These are phyloP conservation scores for Brachypalpus laphriformis DNA, from an alignment of 2,888 invertebrate species.

Conservation along the genomic window DNA sequence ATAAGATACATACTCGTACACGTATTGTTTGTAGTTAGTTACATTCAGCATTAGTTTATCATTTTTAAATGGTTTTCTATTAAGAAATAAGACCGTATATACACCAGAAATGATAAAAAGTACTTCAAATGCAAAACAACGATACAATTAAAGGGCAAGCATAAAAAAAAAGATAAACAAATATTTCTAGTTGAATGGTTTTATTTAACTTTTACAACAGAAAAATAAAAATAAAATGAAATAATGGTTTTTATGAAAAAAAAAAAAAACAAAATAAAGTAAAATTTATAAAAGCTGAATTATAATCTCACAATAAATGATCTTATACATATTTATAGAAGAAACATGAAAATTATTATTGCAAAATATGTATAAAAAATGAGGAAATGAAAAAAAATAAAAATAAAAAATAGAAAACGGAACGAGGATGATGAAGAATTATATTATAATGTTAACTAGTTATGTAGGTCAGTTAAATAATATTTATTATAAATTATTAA, in stretches of 20 bases:
- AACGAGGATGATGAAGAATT: constrained; percentile 77
- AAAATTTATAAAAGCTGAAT: constrained; percentile 66
- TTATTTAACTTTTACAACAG: constrained; percentile 56
- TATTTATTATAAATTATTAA: constrained; percentile 77
- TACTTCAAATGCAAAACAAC: constrained; percentile 69
- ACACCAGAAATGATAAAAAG: constrained; percentile 40
- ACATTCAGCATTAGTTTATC: constrained; percentile 35
- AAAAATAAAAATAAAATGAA: constrained; percentile 53
- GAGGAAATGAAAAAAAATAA: constrained; percentile 75
- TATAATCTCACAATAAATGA: constrained; percentile 75
- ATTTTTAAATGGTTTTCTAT: neutral
- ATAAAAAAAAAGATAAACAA: constrained; percentile 10
- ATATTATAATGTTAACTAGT: constrained; percentile 82
- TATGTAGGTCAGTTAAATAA: constrained; percentile 82
- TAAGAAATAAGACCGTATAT: constrained; percentile 39
- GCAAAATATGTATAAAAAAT: constrained; percentile 75
- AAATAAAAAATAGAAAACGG: constrained; percentile 77
- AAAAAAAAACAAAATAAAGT: too few relatives aligned
- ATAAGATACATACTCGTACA: too few relatives aligned
- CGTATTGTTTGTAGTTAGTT: constrained; percentile 50
- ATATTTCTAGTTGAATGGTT: constrained; percentile 55
- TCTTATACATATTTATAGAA: constrained; percentile 74
- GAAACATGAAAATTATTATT: constrained; percentile 75
- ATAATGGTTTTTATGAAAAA: constrained; percentile 59
- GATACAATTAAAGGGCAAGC: constrained; percentile 62